These are phyloP conservation scores for Okamejei kenojei DNA, from an alignment of 2,797 vertebrate genomes.

Conservation along the genomic window DNA sequence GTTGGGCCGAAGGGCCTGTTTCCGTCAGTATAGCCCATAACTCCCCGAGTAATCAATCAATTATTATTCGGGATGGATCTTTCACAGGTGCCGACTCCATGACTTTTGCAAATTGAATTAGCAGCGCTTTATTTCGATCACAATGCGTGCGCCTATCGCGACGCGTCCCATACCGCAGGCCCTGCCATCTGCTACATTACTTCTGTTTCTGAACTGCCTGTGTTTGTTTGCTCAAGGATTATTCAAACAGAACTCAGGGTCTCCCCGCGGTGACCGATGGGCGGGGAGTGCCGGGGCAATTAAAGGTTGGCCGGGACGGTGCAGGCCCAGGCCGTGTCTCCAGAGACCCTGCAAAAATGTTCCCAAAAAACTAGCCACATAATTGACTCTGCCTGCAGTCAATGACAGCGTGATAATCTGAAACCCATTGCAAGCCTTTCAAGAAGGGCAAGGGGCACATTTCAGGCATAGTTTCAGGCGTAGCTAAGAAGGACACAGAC, in stretches of 20 bases:
- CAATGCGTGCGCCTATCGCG: not conserved
- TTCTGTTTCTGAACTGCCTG: not conserved
- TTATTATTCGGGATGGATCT: not conserved
- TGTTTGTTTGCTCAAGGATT: conserved; percentile 37
- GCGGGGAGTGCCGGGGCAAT: conserved; percentile 8
- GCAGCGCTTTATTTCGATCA: not conserved
- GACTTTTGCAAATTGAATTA: conserved; percentile 34
- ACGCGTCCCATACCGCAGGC: not conserved
- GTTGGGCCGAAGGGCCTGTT: too few species aligned
- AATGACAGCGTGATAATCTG: conserved; percentile 27
- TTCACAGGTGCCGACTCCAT: not conserved
- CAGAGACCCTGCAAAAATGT: not conserved
- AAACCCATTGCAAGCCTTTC: not conserved
- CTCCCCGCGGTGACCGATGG: conserved; percentile 8
- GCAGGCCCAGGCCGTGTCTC: not conserved
- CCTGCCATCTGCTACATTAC: not conserved
- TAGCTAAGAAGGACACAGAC: not conserved
- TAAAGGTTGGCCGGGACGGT: not conserved
- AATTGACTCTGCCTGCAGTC: conserved; percentile 8
- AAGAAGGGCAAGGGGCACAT: not conserved
- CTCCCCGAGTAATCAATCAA: not conserved
- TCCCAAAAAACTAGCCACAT: not conserved
- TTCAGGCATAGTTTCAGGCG: not conserved
- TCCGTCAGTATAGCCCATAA: too few species aligned
- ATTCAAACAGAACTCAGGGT: conserved; percentile 30